phyloP scores from a whole-genome alignment of 2,888 invertebrate species.

The Cryptocephalus primarius region DNA sequence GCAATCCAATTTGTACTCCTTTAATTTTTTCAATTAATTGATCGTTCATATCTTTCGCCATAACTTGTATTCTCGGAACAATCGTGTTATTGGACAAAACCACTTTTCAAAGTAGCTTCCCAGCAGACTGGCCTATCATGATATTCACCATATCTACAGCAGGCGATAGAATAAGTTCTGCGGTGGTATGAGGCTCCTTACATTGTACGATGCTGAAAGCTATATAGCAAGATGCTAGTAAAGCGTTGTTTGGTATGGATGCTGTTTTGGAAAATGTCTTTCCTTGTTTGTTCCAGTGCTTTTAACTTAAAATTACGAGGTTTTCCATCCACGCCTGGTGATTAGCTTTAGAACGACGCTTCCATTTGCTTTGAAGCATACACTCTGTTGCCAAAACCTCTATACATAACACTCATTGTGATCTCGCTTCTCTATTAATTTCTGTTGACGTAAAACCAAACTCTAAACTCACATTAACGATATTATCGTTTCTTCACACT shows the following conservation, averaged over 20 bases:
- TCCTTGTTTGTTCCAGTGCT: not conserved
- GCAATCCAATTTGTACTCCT: constrained; percentile 3
- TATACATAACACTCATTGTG: constrained; percentile 2
- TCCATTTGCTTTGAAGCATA: constrained; percentile 2
- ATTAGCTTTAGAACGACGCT: constrained; percentile 1
- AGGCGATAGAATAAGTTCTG: constrained; percentile 4
- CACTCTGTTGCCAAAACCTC: not conserved
- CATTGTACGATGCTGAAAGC: constrained; percentile 1
- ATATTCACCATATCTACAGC: constrained; percentile 2
- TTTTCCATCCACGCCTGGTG: not conserved
- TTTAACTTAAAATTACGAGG: not conserved
- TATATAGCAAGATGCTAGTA: constrained; percentile 1
- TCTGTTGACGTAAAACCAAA: constrained; percentile 2
- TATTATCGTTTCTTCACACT: not conserved
- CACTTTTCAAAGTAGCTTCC: constrained; percentile 12
- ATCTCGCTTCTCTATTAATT: not conserved
- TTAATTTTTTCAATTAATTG: constrained; percentile 8
- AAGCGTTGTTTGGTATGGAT: not conserved
- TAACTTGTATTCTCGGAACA: constrained; percentile 12
- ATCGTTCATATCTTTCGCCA: constrained; percentile 8
- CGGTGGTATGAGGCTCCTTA: constrained; percentile 2
- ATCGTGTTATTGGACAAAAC: constrained; percentile 14
- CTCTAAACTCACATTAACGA: not conserved
- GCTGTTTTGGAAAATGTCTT: not conserved
- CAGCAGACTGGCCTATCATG: not conserved